Conservation (phyloP, 1,140 invertebrate genomes). For the Tetraneura akinire region DNA sequence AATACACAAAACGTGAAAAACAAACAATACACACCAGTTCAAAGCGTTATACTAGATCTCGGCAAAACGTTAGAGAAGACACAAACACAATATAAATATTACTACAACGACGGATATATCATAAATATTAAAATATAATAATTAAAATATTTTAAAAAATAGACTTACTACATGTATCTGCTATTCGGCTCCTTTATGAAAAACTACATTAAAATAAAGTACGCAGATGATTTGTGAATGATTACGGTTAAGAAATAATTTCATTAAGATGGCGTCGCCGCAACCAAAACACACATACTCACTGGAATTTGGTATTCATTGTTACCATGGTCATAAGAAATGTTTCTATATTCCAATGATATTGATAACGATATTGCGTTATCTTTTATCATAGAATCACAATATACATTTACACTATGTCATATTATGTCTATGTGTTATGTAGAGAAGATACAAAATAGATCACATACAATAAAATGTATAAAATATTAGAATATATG, state of each 20-base stretch:
- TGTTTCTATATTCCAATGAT: conserved; percentile 5
- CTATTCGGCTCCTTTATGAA: conserved; percentile 40
- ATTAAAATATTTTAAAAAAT: conserved; percentile 1
- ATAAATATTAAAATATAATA: not conserved
- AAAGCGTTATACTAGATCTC: not conserved
- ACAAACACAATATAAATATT: not conserved
- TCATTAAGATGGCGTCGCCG: conserved; percentile 49
- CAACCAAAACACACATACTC: conserved; percentile 41
- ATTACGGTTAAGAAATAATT: conserved; percentile 50
- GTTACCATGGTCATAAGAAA: not conserved
- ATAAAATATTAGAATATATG: too few species aligned
- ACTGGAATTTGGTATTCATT: conserved; percentile 13
- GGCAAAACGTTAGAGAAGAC: not conserved
- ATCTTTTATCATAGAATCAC: too few species aligned
- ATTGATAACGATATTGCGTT: not conserved
- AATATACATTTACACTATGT: too few species aligned
- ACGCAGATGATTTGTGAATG: conserved; percentile 46
- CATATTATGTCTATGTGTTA: too few species aligned
- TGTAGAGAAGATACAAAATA: too few species aligned
- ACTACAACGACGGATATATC: not conserved
- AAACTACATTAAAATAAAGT: conserved; percentile 30
- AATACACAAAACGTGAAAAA: conserved; percentile 40
- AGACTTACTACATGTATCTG: conserved; percentile 50
- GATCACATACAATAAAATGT: too few species aligned
- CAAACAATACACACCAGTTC: conserved; percentile 29